These are phyloP conservation scores for Eutrigla gurnardus DNA, from an alignment of 2,797 vertebrate genomes.

Conservation along the genomic window DNA sequence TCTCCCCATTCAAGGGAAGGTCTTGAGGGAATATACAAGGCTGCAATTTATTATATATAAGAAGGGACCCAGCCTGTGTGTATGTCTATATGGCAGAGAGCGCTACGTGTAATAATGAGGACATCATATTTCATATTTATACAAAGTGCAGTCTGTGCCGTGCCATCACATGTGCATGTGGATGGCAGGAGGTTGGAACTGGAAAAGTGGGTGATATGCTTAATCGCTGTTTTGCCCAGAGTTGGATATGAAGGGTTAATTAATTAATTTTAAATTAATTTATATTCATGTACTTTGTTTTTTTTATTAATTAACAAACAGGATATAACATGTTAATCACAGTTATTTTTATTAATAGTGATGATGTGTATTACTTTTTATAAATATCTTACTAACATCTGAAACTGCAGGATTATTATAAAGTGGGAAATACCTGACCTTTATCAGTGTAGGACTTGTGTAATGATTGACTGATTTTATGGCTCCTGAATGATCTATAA, in stretches of 20 bases:
- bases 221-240: neutral
- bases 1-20: slow-evolving; percentile 52
- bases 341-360: neutral
- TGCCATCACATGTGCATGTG: neutral
- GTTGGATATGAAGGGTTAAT: neutral
- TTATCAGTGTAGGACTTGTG: neutral
- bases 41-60: slow-evolving; percentile 64
- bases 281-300: neutral
- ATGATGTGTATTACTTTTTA: neutral
- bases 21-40: slow-evolving; percentile 60
- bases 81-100: neutral
- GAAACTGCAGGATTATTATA: neutral
- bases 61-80: slow-evolving; percentile 39
- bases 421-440: neutral
- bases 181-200: neutral
- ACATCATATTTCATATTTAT: slow-evolving; percentile 15
- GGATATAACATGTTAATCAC: neutral
- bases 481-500: neutral
- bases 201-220: neutral
- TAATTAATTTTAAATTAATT: too few relatives aligned
- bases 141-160: neutral
- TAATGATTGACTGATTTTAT: neutral
- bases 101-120: slow-evolving; percentile 33
- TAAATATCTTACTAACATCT: neutral
- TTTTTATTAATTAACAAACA: neutral